A percentile compares a stretch with the other conserved stretches of the same genome.
These are phyloP conservation scores for Lacanobia wlatinum DNA, from an alignment of 2,888 invertebrate species.

Conservation along the genomic window DNA sequence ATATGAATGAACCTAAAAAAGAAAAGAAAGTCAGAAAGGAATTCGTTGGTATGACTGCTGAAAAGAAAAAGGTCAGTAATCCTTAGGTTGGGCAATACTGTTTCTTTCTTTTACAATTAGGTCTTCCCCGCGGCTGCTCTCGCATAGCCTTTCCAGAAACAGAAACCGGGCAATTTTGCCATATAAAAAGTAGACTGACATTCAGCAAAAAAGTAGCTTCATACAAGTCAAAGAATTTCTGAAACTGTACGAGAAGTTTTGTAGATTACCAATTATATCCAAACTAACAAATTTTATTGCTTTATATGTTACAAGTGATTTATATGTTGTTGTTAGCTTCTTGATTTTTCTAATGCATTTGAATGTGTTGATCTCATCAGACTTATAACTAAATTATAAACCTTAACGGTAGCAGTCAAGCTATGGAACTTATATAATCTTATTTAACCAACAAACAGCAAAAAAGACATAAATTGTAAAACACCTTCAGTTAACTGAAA, in stretches of 20 bases:
- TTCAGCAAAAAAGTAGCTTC: neutral
- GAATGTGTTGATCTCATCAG: neutral
- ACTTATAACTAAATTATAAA: too few relatives aligned
- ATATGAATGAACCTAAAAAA: constrained; percentile 71
- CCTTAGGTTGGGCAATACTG: neutral
- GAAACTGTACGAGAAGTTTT: neutral
- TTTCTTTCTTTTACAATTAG: neutral
- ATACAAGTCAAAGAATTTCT: neutral
- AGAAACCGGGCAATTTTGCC: too few relatives aligned
- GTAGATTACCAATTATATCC: neutral
- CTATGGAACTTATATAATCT: neutral
- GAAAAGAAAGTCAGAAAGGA: constrained; percentile 84
- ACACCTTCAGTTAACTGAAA: neutral
- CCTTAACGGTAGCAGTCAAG: neutral
- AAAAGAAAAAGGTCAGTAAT: constrained; percentile 86
- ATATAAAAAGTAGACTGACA: too few relatives aligned
- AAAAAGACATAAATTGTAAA: too few relatives aligned
- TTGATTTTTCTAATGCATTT: constrained; percentile 16
- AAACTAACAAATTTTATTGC: neutral
- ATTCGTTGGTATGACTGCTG: constrained; percentile 90
- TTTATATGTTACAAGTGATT: neutral
- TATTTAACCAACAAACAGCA: neutral
- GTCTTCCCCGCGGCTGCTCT: too few relatives aligned
- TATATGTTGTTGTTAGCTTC: neutral
- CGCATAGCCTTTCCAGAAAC: too few relatives aligned